Evolutionary conservation across 2,888 invertebrate species (phyloP), one percentile per base, ranked within the genome.

Genomic region (Anagyrus pseudococci): DNA sequence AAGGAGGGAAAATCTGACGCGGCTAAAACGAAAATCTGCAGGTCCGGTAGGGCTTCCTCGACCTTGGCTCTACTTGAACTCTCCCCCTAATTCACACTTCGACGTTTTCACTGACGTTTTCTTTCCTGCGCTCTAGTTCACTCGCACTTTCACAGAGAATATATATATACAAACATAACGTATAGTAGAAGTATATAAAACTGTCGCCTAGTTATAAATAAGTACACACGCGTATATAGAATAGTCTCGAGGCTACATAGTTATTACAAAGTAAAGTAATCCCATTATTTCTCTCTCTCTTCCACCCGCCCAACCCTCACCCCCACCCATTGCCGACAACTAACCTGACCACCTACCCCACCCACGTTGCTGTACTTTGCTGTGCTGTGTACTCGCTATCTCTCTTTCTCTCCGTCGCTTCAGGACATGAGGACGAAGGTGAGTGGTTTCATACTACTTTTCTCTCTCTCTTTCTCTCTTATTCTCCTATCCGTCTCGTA

Each of bases 401-500:
- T n/a, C 33, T 44, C 61, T 60, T 60, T 46, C 41, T 41, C 41
- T 4, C 46, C 55, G 29, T 19, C 37, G 67, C 70, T 71, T 64
- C 75, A 83, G 84, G 84, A 84, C 77, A 78, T 82, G 69, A 81
- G 84, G 73, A 84, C 83, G 68, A 84, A 84, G 82, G 84, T 84
- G 76, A 81, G 81, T 77, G 68, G 68, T 68, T 68, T 48, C 17
- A n/a, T n/a, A 52, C 17, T 29, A 4, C 20, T 15, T 49, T 17
- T 46, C 17, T 46, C 15, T 19, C 20, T 46, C 43, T 47, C 47
- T 54, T 50, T 37, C 61, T 68, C 60, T 57, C 68, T 64, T 66
- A 67, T 66, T 52, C n/a, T 55, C 4, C 25, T 37, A 4, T 29
- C 29, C 6, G 29, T 29, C 29, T 29, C 29, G 29, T 10, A 29